phyloP scores from a whole-genome alignment of 2,888 invertebrate genomes.

The Leptura quadrifasciata region DNA sequence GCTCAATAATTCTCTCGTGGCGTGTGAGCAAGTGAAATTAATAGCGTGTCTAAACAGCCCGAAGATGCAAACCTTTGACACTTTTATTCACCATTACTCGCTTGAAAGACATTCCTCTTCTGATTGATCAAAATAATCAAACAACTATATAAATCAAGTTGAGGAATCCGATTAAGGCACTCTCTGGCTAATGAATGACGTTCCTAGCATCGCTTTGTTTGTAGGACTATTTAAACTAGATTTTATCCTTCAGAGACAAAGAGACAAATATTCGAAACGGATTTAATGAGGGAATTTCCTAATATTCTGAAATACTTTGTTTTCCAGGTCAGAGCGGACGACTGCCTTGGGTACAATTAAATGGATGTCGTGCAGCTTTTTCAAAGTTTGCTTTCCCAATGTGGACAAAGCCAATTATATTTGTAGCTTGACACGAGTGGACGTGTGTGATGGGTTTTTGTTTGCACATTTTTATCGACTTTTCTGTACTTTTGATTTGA shows the following conservation, averaged over 20 bases:
- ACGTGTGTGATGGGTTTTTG: not conserved
- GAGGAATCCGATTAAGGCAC: constrained; percentile 50
- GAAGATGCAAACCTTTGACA: constrained; percentile 28
- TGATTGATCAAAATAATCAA: constrained; percentile 46
- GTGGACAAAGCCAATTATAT: not conserved
- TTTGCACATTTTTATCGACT: too few relatives aligned
- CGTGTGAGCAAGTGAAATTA: constrained; percentile 12
- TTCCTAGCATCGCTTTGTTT: not conserved
- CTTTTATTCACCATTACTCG: constrained; percentile 16
- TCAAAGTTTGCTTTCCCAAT: not conserved
- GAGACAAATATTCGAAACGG: not conserved
- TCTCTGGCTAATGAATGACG: constrained; percentile 33
- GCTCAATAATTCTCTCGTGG: constrained; percentile 16
- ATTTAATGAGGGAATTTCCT: constrained; percentile 33
- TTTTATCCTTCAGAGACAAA: constrained; percentile 19
- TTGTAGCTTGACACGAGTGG: not conserved
- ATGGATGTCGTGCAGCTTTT: not conserved
- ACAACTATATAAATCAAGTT: constrained; percentile 46
- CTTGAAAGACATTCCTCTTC: constrained; percentile 35
- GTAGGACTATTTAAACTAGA: constrained; percentile 12
- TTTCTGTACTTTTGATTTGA: too few relatives aligned
- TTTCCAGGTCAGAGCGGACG: constrained; percentile 45
- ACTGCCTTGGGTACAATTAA: constrained; percentile 30
- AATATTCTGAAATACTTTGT: constrained; percentile 43
- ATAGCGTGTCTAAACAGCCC: constrained; percentile 24